phyloP scores from a whole-genome alignment of 2,888 invertebrate genomes.

The Rhamnusium bicolor region DNA sequence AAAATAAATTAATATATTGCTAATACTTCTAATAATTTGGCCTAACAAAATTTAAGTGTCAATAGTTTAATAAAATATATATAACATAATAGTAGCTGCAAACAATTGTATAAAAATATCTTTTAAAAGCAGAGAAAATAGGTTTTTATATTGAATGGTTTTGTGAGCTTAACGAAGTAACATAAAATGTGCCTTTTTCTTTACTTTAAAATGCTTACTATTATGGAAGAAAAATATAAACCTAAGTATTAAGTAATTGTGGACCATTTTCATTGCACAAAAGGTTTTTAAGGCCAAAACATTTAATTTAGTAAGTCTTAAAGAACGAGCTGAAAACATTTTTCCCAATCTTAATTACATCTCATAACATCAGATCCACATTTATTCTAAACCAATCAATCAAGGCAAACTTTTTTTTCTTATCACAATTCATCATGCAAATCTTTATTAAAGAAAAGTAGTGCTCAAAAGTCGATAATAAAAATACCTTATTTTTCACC shows the following conservation, averaged over 20 bases:
- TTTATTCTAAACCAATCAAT: conserved; percentile 17
- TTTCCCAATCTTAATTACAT: neutral
- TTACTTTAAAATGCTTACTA: neutral
- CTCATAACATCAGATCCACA: conserved; percentile 15
- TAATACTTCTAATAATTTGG: neutral
- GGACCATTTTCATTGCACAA: conserved; percentile 24
- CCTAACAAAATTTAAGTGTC: neutral
- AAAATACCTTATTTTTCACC: conserved; percentile 30
- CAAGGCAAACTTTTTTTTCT: conserved; percentile 22
- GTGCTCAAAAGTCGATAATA: conserved; percentile 15
- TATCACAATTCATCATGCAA: conserved; percentile 33
- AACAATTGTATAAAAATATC: neutral
- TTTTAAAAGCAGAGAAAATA: neutral
- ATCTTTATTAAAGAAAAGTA: conserved; percentile 5
- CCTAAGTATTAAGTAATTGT: neutral
- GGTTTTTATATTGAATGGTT: neutral
- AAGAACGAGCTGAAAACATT: neutral
- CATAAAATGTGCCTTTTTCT: neutral
- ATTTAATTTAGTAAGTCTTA: conserved; percentile 12
- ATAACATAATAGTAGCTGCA: neutral
- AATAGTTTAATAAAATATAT: neutral
- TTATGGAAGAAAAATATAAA: conserved; percentile 1
- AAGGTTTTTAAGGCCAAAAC: conserved; percentile 16
- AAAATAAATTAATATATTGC: neutral
- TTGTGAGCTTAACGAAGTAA: neutral